Evolutionary conservation across 2,797 vertebrate species (phyloP), one percentile per base, ranked within the genome.

Genomic region (Phoebastria nigripes): DNA sequence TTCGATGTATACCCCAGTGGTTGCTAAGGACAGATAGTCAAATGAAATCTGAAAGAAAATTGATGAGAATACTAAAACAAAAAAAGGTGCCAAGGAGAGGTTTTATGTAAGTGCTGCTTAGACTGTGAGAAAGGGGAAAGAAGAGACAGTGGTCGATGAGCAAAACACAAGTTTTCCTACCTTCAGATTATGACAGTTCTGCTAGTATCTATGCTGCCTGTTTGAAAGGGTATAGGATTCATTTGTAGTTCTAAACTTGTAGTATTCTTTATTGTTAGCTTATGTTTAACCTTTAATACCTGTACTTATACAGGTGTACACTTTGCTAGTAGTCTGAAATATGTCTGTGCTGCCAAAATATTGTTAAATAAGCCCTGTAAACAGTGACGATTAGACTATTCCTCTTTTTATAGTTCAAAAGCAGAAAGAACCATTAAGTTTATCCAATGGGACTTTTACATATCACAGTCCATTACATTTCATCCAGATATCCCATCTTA

Each of bases 401-500:
- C 25, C 14, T 90, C 26, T 55, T 65, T 31, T 77, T 44, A 21
- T 70, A 58, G 33, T 33, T 61, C 56, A 56, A 69, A 65, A 84
- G 58, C 29, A 76, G 49, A 71, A 83, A 72, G 58, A 79, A 42
- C 24, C 9, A 79, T 76, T 82, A 72, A 33, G 19, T 72, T 94
- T 84, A 56, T 76, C 29, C 46, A 33, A 1, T 11, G 9, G 61
- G 49, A 14, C 42, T 54, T 87, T 66, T 39, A 39, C 39, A 24
- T 74, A 51, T n/a, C 70, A 82, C 69, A 71, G 86, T 17, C 62
- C 72, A 71, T 81, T 91, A 56, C 25, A 9, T 87, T 92, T 91
- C 46, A 61, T 76, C 46, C 6, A 1, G 39, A 52, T 51, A 26
- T n/a, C 39, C 55, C 12, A 46, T 79, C 22, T 92, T 80, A 49